Conservation (phyloP, 1,140 invertebrate species). For the Lasioglossum baleicum region DNA sequence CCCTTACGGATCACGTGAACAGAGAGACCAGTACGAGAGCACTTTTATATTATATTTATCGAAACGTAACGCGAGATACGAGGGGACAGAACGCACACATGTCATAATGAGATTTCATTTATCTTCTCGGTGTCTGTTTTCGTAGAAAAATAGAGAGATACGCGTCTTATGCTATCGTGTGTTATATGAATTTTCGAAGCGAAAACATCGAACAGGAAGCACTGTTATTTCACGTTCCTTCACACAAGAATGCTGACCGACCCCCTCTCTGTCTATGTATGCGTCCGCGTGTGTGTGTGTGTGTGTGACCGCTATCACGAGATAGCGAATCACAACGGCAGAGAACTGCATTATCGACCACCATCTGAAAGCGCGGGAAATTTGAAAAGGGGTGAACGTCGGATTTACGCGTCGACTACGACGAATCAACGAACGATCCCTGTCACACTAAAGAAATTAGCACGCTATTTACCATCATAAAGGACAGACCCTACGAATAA, state of each 20-base stretch:
- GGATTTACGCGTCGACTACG: not conserved
- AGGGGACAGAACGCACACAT: not conserved
- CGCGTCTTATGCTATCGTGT: not conserved
- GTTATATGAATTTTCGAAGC: not conserved
- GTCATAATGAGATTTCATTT: not conserved
- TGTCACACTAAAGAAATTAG: conserved; percentile 16
- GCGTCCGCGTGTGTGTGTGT: no score
- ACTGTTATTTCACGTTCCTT: not conserved
- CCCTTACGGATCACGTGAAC: not conserved
- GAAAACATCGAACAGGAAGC: not conserved
- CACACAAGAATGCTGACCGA: not conserved
- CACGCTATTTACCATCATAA: conserved; percentile 33
- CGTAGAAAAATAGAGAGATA: no score
- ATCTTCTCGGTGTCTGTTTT: not conserved
- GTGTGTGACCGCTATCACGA: not conserved
- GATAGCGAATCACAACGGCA: not conserved
- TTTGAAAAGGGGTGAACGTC: conserved; percentile 10
- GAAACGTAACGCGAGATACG: not conserved
- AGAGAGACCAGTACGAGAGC: no score
- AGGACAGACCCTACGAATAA: not conserved
- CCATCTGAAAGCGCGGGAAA: conserved; percentile 13
- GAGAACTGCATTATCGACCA: conserved; percentile 34
- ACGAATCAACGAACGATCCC: conserved; percentile 32
- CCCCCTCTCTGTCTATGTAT: no score
- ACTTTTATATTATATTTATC: not conserved